Evolutionary conservation across 2,113 vertebrate genomes (phyloP).

Genomic region (Dermatemys mawii): DNA sequence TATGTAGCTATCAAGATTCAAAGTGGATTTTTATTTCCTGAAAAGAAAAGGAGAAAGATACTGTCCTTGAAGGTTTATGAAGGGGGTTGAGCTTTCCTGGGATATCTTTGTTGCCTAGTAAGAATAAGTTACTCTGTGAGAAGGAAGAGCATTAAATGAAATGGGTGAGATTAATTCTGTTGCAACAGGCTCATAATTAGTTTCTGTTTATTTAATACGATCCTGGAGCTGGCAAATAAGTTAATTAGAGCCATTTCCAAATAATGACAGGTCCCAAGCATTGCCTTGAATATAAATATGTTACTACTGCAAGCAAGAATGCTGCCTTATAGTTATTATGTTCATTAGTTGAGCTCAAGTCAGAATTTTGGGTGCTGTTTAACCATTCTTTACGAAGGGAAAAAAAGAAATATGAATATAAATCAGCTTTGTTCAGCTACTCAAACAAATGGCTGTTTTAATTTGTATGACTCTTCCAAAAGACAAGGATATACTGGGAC

Average conservation of each 20-base stretch:
- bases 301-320: neutral
- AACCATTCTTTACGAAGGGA: neutral
- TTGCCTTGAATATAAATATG: neutral
- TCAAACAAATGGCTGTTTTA: neutral
- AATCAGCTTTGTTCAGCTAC: neutral
- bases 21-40: neutral
- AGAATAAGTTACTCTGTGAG: neutral
- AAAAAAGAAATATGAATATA: neutral
- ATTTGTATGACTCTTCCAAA: neutral
- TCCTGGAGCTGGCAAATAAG: conserved; percentile 31
- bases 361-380: neutral
- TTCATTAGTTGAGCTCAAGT: neutral
- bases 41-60: neutral
- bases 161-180: neutral
- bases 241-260: conserved; percentile 46
- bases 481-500: neutral
- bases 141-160: neutral
- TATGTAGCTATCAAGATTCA: neutral
- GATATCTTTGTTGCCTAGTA: neutral
- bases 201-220: conserved; percentile 41
- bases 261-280: neutral
- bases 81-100: neutral
- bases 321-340: neutral
- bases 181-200: conserved; percentile 1
- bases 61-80: neutral